Evolutionary conservation across 2,113 vertebrate genomes (phyloP), one percentile per base, ranked within the genome.

Genomic region (Petrocephalus microphthalmus): DNA sequence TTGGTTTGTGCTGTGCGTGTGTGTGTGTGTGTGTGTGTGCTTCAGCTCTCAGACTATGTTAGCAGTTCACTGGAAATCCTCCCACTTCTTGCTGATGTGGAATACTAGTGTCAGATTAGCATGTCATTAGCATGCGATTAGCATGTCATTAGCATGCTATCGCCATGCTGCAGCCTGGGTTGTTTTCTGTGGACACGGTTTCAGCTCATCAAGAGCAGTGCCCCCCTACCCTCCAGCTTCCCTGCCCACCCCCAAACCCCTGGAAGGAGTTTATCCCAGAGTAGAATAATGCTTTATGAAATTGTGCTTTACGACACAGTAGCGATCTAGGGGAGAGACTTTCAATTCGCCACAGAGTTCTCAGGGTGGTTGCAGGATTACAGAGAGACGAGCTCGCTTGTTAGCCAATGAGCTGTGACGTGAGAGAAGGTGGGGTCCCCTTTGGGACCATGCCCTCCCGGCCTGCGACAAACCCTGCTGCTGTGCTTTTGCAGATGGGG

Each of bases 111-210:
- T 90, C 89, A 92, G 94, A 95, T 95, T 95, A 95, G 90, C 95
- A 95, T 95, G 91, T 92, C 85, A 94, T 95, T 88, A 81, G 67
- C 87, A 88, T 88, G 22, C 88, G 19, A 94, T 95, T 94, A 94
- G 89, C 94, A 95, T 95, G 90, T 92, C 90, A 94, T 95, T 95
- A 94, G 92, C 95, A 95, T 95, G 92, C 87, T 91, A 94, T 95
- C 95, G 94, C 91, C 2, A 87, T n/a, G 29, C 91, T 92, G 91
- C 92, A 94, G 94, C 92, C 93, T 93, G 92, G 91, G 92, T 92
- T 88, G 88, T 90, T 94, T 94, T 94, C 92, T 94, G 92, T 47
- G 87, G 91, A 93, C 88, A 89, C 92, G 91, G 91, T 95, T 94
- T 94, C 93, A 90, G 90, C 93, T 94, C 93, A 95, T 94, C 93